These are phyloP conservation scores for Drosophila busckii DNA, from an alignment of 1,140 invertebrate genomes.

Conservation along the genomic window DNA sequence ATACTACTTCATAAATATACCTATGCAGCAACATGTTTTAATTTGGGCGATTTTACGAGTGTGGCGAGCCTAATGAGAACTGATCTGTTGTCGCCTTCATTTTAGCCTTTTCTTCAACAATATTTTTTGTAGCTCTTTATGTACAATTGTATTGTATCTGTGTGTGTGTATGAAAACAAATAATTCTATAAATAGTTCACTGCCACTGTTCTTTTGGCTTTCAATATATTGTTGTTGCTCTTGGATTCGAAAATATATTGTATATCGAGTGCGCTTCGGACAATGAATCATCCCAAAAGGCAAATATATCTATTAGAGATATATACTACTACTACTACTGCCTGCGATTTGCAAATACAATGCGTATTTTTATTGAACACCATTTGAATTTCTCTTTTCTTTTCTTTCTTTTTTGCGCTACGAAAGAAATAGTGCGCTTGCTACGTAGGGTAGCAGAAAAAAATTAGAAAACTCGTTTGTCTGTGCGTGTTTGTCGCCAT, in stretches of 20 bases:
- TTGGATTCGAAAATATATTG: conserved; percentile 37
- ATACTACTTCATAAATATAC: conserved; percentile 6
- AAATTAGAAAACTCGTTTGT: conserved; percentile 53
- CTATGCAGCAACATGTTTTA: conserved; percentile 2
- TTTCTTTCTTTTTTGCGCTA: conserved; percentile 6
- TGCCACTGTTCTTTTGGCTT: conserved; percentile 69
- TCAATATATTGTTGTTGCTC: conserved; percentile 50
- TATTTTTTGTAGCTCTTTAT: conserved; percentile 7
- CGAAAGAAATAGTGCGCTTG: too few relatives aligned
- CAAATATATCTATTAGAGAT: conserved; percentile 23
- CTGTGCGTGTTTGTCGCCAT: conserved; percentile 30
- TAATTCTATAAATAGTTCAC: conserved; percentile 76
- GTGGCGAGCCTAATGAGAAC: not conserved
- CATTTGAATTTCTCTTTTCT: conserved; percentile 67
- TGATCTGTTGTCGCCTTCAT: conserved; percentile 23
- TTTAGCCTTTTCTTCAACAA: conserved; percentile 49
- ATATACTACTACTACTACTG: conserved; percentile 14
- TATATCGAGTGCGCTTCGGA: conserved; percentile 41
- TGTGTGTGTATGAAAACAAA: conserved; percentile 68
- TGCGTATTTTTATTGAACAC: conserved; percentile 47
- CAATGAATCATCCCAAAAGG: conserved; percentile 58
- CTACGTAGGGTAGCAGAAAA: conserved; percentile 14
- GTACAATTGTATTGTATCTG: not conserved
- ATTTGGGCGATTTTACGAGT: conserved; percentile 34
- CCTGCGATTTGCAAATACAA: conserved; percentile 38